phyloP scores from a whole-genome alignment of 2,888 invertebrate species.

The Troides helena region DNA sequence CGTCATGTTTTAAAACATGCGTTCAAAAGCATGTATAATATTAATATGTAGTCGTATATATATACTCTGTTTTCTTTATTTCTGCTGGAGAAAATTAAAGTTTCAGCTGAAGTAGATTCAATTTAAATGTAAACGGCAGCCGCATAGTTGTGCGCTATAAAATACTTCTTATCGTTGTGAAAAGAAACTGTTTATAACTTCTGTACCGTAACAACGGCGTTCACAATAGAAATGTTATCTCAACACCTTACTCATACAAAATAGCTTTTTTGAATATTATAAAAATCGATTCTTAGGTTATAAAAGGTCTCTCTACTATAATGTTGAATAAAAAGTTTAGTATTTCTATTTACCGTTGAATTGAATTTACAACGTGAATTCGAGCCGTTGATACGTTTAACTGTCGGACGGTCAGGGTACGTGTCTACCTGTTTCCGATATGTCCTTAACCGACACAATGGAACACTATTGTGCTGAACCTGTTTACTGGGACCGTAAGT shows the following conservation, averaged over 20 bases:
- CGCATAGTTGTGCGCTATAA: slow-evolving; percentile 22
- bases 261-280: slow-evolving; percentile 3
- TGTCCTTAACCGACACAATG: slow-evolving; percentile 13
- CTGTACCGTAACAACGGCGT: slow-evolving; percentile 16
- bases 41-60: not conserved
- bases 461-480: slow-evolving; percentile 1
- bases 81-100: not conserved
- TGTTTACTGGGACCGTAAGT: slow-evolving; percentile 3
- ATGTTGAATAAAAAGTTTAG: not conserved
- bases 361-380: slow-evolving; percentile 15
- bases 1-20: too few species aligned
- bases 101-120: slow-evolving; percentile 10
- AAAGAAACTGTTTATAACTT: slow-evolving; percentile 26
- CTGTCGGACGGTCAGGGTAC: slow-evolving; percentile 16
- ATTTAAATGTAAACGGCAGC: slow-evolving; percentile 24
- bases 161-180: slow-evolving; percentile 20
- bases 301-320: not conserved
- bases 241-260: slow-evolving; percentile 21
- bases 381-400: slow-evolving; percentile 16
- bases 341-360: not conserved
- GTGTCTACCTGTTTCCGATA: slow-evolving; percentile 19
- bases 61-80: not conserved
- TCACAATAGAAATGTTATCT: slow-evolving; percentile 24
- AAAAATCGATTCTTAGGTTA: not conserved
- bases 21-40: not conserved